A percentile compares a stretch with the other conserved stretches of the same genome.
Conservation (phyloP, 2,888 invertebrate species). For the Drosophila quinaria region DNA sequence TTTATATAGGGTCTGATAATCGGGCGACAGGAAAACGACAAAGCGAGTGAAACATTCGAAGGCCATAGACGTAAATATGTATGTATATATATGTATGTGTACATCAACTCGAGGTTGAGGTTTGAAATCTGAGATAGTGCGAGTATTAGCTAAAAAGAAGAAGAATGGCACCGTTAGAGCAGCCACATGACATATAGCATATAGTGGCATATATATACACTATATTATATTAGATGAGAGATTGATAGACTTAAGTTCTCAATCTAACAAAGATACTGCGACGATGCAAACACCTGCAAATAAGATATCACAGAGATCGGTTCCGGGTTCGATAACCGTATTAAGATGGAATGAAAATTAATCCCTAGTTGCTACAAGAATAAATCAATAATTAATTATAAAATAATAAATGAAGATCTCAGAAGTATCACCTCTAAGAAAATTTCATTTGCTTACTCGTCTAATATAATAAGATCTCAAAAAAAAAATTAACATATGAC, state of each 20-base stretch:
- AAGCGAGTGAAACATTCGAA: slow-evolving; percentile 39
- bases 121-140: slow-evolving; percentile 51
- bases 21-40: slow-evolving; percentile 48
- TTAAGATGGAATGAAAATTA: background rate
- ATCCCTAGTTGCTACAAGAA: background rate
- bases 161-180: slow-evolving; percentile 45
- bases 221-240: background rate
- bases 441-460: too few relatives aligned
- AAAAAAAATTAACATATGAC: too few relatives aligned
- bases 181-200: slow-evolving; percentile 13
- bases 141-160: slow-evolving; percentile 33
- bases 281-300: background rate
- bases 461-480: too few relatives aligned
- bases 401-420: background rate
- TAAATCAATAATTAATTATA: background rate
- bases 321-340: slow-evolving; percentile 13
- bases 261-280: background rate
- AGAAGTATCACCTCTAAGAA: too few relatives aligned
- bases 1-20: slow-evolving; percentile 41
- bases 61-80: slow-evolving; percentile 31
- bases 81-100: background rate
- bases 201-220: background rate
- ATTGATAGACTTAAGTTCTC: background rate
- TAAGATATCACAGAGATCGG: background rate
- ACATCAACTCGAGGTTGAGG: slow-evolving; percentile 50